Evolutionary conservation across 2,113 vertebrate genomes (phyloP), one percentile per base, ranked within the genome.

Genomic region (Shinisaurus crocodilurus): DNA sequence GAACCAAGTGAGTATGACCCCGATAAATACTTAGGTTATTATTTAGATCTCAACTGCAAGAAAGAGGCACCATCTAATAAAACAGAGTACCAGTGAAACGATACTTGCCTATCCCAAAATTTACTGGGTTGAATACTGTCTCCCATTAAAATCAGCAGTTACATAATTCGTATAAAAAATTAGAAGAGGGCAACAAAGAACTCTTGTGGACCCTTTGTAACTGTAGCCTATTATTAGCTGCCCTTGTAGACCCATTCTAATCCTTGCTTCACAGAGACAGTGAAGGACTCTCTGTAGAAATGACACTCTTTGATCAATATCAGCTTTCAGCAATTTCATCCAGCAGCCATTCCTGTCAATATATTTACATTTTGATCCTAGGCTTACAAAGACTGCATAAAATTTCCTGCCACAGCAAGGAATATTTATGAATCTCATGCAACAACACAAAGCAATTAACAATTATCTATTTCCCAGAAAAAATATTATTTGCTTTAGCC

Each of bases 281-380:
- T 10, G 37, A 77, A 90, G 72, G 57, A 20, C 43, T 85, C 57
- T 67, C 82, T n/a, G 34, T 27, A 90, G 74, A 37, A 85, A 77
- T 23, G 45, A 67, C 13, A 85, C 43, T 50, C 54, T 89, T 89
- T 89, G 43, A 89, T 76, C 57, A 85, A 84, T 77, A 85, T 65
- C 82, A 67, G 60, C 72, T 77, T 50, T 48, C 15, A 85, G 57
- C 72, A 85, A 77, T 85, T 85, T 77, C 43, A 85, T 54, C 82
- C 45, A 69, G 74, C 76, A 70, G 82, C 88, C 8, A 63, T 76
- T 77, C 23, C 43, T 67, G 57, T 76, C 72, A 84, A 85, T 29
- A 77, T 65, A 77, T 79, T 89, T 76, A 65, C 43, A 77, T 85
- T 65, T n/a, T 77, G 43, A 90, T 54, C 34, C 77, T 77, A 32